These are phyloP conservation scores for Leptopterna dolabrata DNA, from an alignment of 2,888 invertebrate species.

Conservation along the genomic window DNA sequence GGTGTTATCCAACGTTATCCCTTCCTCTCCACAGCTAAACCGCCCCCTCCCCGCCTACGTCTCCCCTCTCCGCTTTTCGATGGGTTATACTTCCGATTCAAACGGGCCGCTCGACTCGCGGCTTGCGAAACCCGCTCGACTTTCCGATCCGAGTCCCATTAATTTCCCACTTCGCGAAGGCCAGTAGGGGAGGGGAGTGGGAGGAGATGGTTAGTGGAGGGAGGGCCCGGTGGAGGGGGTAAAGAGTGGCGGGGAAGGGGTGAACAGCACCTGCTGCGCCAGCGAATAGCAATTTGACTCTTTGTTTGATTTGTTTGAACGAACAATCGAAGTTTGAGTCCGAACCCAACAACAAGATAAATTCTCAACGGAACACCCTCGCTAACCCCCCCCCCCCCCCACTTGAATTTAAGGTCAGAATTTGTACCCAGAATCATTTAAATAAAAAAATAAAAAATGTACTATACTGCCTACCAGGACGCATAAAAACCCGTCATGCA, in stretches of 20 bases:
- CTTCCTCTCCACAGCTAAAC: background rate
- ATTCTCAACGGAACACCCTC: too few species aligned
- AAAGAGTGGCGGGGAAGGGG: background rate
- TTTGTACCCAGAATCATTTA: too few species aligned
- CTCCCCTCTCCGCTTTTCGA: too few species aligned
- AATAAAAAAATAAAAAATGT: too few species aligned
- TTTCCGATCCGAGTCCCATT: conserved; percentile 28
- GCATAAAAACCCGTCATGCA: too few species aligned
- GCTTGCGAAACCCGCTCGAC: conserved; percentile 29
- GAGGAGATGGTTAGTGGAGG: background rate
- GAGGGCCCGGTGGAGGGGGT: background rate
- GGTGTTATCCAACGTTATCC: too few species aligned
- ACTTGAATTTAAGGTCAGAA: too few species aligned
- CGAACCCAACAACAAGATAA: background rate
- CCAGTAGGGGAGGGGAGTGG: background rate
- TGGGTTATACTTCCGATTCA: too few species aligned
- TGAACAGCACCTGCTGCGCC: background rate
- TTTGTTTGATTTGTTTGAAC: background rate
- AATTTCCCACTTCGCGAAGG: background rate
- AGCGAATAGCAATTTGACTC: background rate
- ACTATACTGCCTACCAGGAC: too few species aligned
- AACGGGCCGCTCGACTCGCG: background rate
- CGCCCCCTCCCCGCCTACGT: background rate
- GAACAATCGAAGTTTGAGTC: background rate
- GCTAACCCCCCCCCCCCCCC: too few species aligned